These are phyloP conservation scores for Aphidius colemani DNA, from an alignment of 2,888 invertebrate species.

Conservation along the genomic window DNA sequence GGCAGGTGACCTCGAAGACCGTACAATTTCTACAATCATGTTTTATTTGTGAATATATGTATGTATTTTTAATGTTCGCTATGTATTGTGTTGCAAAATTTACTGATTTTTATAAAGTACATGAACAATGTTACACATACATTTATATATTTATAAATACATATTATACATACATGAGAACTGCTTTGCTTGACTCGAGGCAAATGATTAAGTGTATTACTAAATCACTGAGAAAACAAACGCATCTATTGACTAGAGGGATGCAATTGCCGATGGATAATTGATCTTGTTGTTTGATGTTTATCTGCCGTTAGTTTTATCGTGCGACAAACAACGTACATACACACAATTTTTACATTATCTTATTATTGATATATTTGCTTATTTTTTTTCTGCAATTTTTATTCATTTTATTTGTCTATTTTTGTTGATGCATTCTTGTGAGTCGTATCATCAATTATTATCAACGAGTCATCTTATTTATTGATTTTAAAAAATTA, in stretches of 20 bases:
- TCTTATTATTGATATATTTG: no score
- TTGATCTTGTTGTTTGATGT: slow-evolving; percentile 13
- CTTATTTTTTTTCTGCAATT: no score
- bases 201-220: slow-evolving; percentile 19
- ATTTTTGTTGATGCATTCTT: no score
- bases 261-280: slow-evolving; percentile 14
- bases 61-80: slow-evolving; percentile 4
- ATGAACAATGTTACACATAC: slow-evolving; percentile 1
- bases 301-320: slow-evolving; percentile 11
- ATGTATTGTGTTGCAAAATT: slow-evolving; percentile 4
- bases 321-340: neutral
- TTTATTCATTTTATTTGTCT: no score
- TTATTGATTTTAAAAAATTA: no score
- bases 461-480: no score
- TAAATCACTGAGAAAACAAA: slow-evolving; percentile 22
- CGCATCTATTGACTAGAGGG: slow-evolving; percentile 3
- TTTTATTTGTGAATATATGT: slow-evolving; percentile 21
- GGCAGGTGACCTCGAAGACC: slow-evolving; percentile 31
- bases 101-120: neutral
- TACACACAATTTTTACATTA: no score
- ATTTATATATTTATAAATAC: slow-evolving; percentile 2
- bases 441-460: no score
- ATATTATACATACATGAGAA: neutral
- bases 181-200: slow-evolving; percentile 11
- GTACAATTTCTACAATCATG: slow-evolving; percentile 28